phyloP scores from a whole-genome alignment of 2,113 vertebrate species.

The Glaucomys volans region DNA sequence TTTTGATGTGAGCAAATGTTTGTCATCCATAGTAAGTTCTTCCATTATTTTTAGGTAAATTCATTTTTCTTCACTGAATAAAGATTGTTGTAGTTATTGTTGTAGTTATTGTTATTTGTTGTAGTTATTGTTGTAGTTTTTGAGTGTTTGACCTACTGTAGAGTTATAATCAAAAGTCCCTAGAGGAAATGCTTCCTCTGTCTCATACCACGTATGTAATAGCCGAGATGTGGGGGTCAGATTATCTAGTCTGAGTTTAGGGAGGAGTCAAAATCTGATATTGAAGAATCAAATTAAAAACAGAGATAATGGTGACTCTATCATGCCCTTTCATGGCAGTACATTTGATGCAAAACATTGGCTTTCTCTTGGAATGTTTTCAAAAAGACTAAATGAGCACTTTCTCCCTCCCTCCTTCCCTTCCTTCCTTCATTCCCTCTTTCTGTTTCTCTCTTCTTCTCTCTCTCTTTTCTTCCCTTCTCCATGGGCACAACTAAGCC shows the following conservation, averaged over 20 bases:
- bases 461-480: not conserved
- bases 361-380: not conserved
- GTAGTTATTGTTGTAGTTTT: not conserved
- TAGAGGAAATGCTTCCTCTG: not conserved
- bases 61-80: not conserved
- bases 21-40: not conserved
- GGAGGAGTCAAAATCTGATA: not conserved
- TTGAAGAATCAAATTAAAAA: conserved; percentile 22
- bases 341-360: not conserved
- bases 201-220: not conserved
- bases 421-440: no score
- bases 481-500: not conserved
- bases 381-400: not conserved
- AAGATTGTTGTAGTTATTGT: not conserved
- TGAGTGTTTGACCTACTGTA: not conserved
- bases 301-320: not conserved
- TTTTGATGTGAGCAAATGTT: not conserved
- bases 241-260: not conserved
- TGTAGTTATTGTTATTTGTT: not conserved
- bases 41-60: not conserved
- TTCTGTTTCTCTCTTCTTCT: not conserved
- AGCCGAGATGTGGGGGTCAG: not conserved
- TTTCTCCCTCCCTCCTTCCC: not conserved
- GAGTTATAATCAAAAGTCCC: not conserved
- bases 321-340: not conserved